A percentile compares a stretch with the other conserved stretches of the same genome.
phyloP scores from a whole-genome alignment of 1,140 invertebrate genomes.

The Drosophila prosaltans region DNA sequence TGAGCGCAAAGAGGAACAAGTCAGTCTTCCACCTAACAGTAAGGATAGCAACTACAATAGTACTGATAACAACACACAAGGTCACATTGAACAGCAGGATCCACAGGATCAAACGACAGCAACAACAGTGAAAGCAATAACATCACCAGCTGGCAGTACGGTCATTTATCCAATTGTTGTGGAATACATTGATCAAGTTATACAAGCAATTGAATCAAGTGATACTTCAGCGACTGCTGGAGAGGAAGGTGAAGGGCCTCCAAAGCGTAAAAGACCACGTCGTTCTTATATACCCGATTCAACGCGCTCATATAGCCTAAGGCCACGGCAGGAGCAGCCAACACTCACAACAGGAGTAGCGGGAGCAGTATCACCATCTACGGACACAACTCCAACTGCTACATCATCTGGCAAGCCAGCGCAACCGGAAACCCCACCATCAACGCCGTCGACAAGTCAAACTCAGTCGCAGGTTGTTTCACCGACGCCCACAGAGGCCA shows the following conservation, averaged over 20 bases:
- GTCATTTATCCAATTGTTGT: conserved; percentile 26
- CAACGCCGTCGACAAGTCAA: conserved; percentile 15
- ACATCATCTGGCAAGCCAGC: background rate
- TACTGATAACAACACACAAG: conserved; percentile 5
- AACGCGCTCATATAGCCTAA: conserved; percentile 50
- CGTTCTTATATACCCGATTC: conserved; percentile 55
- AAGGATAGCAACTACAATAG: conserved; percentile 28
- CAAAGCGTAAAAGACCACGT: conserved; percentile 44
- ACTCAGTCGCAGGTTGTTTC: conserved; percentile 31
- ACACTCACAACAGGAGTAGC: conserved; percentile 31
- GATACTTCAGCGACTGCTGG: background rate
- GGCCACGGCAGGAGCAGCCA: conserved; percentile 41
- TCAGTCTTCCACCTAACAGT: conserved; percentile 68
- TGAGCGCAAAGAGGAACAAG: conserved; percentile 74
- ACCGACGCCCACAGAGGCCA: conserved; percentile 53
- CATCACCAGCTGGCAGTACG: background rate
- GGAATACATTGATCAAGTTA: conserved; percentile 31
- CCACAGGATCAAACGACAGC: conserved; percentile 8
- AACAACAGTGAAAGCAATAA: background rate
- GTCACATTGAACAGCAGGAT: conserved; percentile 3
- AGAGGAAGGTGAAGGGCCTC: background rate
- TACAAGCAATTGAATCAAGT: conserved; percentile 5
- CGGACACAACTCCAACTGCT: background rate
- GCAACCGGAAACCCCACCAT: conserved; percentile 11
- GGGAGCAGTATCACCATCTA: background rate